Conservation (phyloP, 2,888 invertebrate genomes). For the Chloroclystis v-ata region DNA sequence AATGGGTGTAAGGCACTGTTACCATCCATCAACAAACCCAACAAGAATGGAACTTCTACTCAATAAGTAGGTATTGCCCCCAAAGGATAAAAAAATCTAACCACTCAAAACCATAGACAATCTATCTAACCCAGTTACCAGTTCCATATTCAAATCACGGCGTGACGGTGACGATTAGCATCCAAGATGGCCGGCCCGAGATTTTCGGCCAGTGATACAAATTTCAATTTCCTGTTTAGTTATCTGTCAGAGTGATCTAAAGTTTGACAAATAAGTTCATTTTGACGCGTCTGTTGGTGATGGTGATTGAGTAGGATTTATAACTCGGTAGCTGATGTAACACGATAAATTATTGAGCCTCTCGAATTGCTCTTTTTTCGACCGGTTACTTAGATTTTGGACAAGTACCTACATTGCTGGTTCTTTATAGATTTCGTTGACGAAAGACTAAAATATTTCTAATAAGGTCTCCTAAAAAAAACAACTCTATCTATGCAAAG, state of each 20-base stretch:
- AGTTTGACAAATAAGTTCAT: conserved; percentile 76
- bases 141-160: conserved; percentile 71
- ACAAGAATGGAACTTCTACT: no score
- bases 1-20: no score
- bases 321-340: conserved; percentile 48
- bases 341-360: conserved; percentile 30
- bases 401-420: no score
- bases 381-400: no score
- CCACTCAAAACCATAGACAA: no score
- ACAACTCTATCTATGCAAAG: no score
- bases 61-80: no score
- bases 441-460: no score
- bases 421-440: no score
- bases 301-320: conserved; percentile 58
- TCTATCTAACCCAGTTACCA: conserved; percentile 52
- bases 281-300: conserved; percentile 68
- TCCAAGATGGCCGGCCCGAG: conserved; percentile 62
- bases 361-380: neutral
- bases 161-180: conserved; percentile 65
- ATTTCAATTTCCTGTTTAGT: conserved; percentile 75
- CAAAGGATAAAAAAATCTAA: no score
- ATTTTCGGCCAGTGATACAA: conserved; percentile 73
- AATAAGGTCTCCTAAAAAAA: no score
- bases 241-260: conserved; percentile 66
- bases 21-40: no score